phyloP scores from a whole-genome alignment of 1,140 invertebrate genomes.

The Amphibalanus amphitrite region DNA sequence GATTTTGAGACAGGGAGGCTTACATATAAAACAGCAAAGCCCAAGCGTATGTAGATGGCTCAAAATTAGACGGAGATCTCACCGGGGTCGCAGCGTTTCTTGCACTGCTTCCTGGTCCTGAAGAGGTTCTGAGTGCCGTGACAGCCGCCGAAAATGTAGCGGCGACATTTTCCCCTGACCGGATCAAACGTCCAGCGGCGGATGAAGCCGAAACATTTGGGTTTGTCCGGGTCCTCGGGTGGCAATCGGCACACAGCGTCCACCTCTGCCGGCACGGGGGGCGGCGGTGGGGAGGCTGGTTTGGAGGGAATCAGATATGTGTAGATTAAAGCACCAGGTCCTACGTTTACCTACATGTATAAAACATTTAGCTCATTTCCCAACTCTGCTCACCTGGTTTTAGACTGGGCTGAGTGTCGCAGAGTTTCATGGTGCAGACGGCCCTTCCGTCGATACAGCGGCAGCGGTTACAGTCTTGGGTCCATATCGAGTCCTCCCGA shows the following conservation, averaged over 20 bases:
- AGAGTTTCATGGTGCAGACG: not conserved
- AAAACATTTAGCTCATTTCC: too few relatives aligned
- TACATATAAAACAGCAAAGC: too few relatives aligned
- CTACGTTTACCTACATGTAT: too few relatives aligned
- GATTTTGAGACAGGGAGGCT: too few relatives aligned
- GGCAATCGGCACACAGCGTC: slow-evolving; percentile 10
- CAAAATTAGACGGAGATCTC: too few relatives aligned
- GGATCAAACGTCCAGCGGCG: slow-evolving; percentile 30
- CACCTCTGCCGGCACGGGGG: too few relatives aligned
- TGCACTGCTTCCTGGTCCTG: slow-evolving; percentile 25
- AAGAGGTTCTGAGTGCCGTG: slow-evolving; percentile 37
- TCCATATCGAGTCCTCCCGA: not conserved
- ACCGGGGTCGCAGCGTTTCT: slow-evolving; percentile 17
- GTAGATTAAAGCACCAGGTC: too few relatives aligned
- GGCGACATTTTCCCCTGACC: slow-evolving; percentile 25
- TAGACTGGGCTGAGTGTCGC: not conserved
- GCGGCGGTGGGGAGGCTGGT: too few relatives aligned
- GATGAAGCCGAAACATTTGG: slow-evolving; percentile 18
- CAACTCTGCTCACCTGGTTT: too few relatives aligned
- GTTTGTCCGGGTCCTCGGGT: slow-evolving; percentile 2
- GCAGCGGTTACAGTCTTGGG: not conserved
- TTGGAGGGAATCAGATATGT: too few relatives aligned
- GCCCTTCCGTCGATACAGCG: not conserved
- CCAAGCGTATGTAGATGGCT: too few relatives aligned
- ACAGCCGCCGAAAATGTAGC: slow-evolving; percentile 36